phyloP scores from a whole-genome alignment of 2,113 vertebrate genomes.

The Cephalopholis sonnerati region DNA sequence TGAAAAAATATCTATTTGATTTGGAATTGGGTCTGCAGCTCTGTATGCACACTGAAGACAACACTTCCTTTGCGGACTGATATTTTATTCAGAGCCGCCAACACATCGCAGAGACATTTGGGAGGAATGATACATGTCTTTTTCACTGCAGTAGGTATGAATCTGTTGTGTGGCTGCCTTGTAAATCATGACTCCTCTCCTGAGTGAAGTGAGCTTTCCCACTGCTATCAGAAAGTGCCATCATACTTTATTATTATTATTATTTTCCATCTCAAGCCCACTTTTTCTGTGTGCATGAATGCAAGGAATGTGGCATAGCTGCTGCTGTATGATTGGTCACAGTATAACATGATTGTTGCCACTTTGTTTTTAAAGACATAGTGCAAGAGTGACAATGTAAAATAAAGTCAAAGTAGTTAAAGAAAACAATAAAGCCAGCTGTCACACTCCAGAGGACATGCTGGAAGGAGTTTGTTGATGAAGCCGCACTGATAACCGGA shows the following conservation, averaged over 20 bases:
- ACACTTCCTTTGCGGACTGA: slow-evolving; percentile 40
- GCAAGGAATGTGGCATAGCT: background rate
- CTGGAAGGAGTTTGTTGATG: slow-evolving; percentile 38
- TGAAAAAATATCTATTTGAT: slow-evolving; percentile 59
- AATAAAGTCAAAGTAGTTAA: slow-evolving; percentile 19
- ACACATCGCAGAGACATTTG: slow-evolving; percentile 60
- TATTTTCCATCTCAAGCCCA: slow-evolving; percentile 7
- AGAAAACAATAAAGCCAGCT: slow-evolving; percentile 50
- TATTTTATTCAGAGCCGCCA: slow-evolving; percentile 71
- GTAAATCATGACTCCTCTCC: slow-evolving; percentile 55
- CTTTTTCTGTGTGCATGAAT: background rate
- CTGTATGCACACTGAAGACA: slow-evolving; percentile 47
- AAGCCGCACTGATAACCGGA: slow-evolving; percentile 50
- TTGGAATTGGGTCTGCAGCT: slow-evolving; percentile 61
- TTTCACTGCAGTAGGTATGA: slow-evolving; percentile 56
- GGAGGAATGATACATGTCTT: slow-evolving; percentile 67
- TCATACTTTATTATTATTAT: slow-evolving; percentile 16
- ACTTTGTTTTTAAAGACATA: background rate
- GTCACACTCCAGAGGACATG: slow-evolving; percentile 25
- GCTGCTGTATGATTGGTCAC: background rate
- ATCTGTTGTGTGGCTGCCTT: slow-evolving; percentile 44
- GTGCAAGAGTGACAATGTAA: background rate
- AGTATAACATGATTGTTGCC: background rate
- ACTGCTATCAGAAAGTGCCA: slow-evolving; percentile 24
- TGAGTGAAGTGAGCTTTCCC: slow-evolving; percentile 30